Conservation (phyloP, 37 sponge, comb jelly and placozoan genomes). For the Ianthella basta region DNA sequence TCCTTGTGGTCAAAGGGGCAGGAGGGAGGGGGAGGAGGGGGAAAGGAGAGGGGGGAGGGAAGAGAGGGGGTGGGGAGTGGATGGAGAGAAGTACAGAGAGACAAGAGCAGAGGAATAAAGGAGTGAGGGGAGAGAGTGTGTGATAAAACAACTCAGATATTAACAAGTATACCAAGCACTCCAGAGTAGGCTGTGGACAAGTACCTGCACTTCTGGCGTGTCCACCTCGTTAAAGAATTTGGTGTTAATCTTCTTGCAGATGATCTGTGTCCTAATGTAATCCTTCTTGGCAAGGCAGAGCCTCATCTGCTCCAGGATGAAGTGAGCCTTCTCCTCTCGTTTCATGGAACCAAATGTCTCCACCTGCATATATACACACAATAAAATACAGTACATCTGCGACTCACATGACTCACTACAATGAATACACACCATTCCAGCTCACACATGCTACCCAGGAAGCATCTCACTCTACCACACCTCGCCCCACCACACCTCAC, state of each 20-base stretch:
- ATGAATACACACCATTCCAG: too few relatives aligned
- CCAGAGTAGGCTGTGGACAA: too few relatives aligned
- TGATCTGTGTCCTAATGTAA: slow-evolving; percentile 91
- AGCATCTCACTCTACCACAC: too few relatives aligned
- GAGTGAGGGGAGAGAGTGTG: too few relatives aligned
- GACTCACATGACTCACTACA: too few relatives aligned
- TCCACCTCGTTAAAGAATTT: slow-evolving; percentile 74
- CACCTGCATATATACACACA: slow-evolving; percentile 58
- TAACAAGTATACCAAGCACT: background rate
- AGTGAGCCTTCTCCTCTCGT: slow-evolving; percentile 89
- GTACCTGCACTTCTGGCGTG: background rate
- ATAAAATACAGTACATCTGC: background rate
- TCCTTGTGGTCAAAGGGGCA: slow-evolving; percentile 48
- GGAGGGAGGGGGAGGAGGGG: background rate
- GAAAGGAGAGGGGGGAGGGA: too few relatives aligned
- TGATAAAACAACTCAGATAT: background rate
- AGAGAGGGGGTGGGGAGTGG: too few relatives aligned
- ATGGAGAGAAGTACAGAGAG: too few relatives aligned
- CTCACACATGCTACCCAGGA: too few relatives aligned
- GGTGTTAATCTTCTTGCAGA: slow-evolving; percentile 95
- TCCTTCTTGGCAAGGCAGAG: slow-evolving; percentile 94
- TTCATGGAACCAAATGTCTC: slow-evolving; percentile 99
- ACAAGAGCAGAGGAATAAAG: too few relatives aligned
- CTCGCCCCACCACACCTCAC: too few relatives aligned
- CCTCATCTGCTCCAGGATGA: slow-evolving; percentile 97